Conservation (phyloP, 2,888 invertebrate genomes). For the Omphaloscelis lunosa region DNA sequence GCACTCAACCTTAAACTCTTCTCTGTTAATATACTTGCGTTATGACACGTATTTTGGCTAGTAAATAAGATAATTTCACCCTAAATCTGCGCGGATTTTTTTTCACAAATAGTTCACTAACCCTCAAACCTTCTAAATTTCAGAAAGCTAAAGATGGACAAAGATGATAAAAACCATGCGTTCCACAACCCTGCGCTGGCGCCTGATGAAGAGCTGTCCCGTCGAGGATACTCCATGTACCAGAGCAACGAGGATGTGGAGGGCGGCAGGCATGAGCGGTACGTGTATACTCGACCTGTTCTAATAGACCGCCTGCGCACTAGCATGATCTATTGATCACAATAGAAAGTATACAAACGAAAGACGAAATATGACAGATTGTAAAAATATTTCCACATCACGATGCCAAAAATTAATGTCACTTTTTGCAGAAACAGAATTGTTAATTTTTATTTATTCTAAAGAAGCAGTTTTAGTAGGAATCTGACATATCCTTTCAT, state of each 20-base stretch:
- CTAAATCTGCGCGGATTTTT: not conserved
- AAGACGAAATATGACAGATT: not conserved
- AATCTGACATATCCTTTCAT: not conserved
- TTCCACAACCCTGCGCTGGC: constrained; percentile 89
- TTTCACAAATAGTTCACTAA: not conserved
- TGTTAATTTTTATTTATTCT: not conserved
- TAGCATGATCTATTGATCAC: not conserved
- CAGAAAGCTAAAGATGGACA: constrained; percentile 84
- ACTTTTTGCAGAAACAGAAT: not conserved
- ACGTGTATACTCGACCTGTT: constrained; percentile 55
- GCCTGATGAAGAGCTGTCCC: constrained; percentile 90
- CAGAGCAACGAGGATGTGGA: constrained; percentile 84
- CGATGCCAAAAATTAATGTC: not conserved
- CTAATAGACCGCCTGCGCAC: not conserved
- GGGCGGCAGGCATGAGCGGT: constrained; percentile 82
- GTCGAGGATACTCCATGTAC: constrained; percentile 91
- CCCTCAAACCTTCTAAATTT: constrained; percentile 33
- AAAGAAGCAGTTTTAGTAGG: not conserved
- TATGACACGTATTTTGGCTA: not conserved
- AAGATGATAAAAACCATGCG: constrained; percentile 83
- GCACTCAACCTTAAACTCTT: too few species aligned
- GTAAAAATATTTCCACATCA: not conserved
- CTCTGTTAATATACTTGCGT: too few species aligned
- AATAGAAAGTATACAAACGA: not conserved
- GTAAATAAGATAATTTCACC: not conserved